Conservation (phyloP, 2,888 invertebrate genomes). For the Dynastes maya region DNA sequence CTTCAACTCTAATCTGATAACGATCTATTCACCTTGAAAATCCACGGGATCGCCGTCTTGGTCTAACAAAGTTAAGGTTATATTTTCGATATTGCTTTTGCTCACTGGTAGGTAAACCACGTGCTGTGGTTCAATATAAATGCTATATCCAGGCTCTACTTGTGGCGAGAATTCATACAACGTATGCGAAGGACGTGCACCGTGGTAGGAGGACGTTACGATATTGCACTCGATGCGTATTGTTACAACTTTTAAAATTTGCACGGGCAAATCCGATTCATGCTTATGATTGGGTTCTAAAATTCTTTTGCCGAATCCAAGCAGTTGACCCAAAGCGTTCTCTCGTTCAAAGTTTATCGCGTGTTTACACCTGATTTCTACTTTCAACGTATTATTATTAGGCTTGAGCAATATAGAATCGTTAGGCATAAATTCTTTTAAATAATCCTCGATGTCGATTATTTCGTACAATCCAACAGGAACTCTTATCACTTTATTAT, state of each 20-base stretch:
- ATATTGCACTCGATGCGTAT: slow-evolving; percentile 51
- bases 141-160: slow-evolving; percentile 64
- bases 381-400: slow-evolving; percentile 61
- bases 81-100: slow-evolving; percentile 39
- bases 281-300: slow-evolving; percentile 39
- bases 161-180: slow-evolving; percentile 61
- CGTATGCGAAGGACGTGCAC: slow-evolving; percentile 57
- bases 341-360: slow-evolving; percentile 40
- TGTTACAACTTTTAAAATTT: slow-evolving; percentile 50
- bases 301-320: slow-evolving; percentile 44
- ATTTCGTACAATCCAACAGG: slow-evolving; percentile 63
- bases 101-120: slow-evolving; percentile 53
- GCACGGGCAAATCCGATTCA: slow-evolving; percentile 50
- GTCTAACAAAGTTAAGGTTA: slow-evolving; percentile 53
- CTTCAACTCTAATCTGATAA: slow-evolving; percentile 57
- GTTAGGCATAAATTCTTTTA: slow-evolving; percentile 42
- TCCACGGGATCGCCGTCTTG: slow-evolving; percentile 57
- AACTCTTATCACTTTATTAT: slow-evolving; percentile 55
- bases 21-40: slow-evolving; percentile 58
- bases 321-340: background rate
- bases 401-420: slow-evolving; percentile 52
- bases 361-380: slow-evolving; percentile 49
- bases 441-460: slow-evolving; percentile 59
- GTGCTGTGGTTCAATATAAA: slow-evolving; percentile 62
- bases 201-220: slow-evolving; percentile 58